Percentiles rank a stretch among this genome's conserved stretches.
Evolutionary conservation across 2,113 vertebrate species (phyloP).

Genomic region (Rallus limicola): DNA sequence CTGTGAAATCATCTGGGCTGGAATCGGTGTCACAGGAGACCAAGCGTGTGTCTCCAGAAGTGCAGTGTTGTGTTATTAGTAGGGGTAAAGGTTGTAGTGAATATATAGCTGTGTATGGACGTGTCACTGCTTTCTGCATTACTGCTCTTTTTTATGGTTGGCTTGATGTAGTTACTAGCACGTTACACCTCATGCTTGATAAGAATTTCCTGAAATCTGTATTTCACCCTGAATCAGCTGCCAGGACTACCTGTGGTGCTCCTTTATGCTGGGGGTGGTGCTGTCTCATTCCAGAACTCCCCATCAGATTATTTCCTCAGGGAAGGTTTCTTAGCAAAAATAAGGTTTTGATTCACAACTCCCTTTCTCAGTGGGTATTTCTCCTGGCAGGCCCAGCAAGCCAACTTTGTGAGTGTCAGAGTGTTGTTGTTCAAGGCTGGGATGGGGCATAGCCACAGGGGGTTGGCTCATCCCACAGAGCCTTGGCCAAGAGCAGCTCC

Average conservation of each 20-base stretch:
- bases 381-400: neutral
- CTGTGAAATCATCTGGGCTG: neutral
- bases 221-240: neutral
- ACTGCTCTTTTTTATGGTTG: neutral
- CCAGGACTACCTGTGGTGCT: accelerated
- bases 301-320: neutral
- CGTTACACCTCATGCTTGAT: accelerated
- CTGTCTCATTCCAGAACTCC: neutral
- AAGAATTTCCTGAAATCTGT: neutral
- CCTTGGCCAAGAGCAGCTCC: neutral
- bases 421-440: accelerated
- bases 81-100: neutral
- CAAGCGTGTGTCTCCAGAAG: neutral
- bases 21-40: neutral
- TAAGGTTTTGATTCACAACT: neutral
- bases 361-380: neutral
- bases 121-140: neutral
- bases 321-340: neutral
- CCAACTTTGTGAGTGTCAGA: accelerated
- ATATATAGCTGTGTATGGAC: neutral
- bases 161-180: neutral
- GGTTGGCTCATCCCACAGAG: neutral
- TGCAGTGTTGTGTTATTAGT: accelerated
- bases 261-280: neutral
- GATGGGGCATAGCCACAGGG: neutral